A percentile compares a stretch with the other conserved stretches of the same genome.
Conservation (phyloP, 1,140 invertebrate genomes). For the Linepithema humile region DNA sequence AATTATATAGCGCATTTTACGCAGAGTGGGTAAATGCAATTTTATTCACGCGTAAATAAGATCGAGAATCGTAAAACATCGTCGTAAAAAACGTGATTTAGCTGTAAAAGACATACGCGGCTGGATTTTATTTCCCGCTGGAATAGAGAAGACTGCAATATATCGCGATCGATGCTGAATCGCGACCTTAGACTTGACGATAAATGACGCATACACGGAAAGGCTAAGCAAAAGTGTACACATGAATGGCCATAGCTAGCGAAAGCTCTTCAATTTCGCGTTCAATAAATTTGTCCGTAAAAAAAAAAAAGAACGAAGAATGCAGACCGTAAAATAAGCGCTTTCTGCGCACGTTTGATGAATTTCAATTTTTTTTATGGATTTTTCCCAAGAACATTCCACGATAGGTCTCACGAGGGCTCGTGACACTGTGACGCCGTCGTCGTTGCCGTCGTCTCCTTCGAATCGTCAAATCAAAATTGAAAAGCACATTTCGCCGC, state of each 20-base stretch:
- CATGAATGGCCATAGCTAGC: too few species aligned
- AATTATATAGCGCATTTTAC: conserved; percentile 19
- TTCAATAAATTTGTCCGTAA: conserved; percentile 65
- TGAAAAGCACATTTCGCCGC: conserved; percentile 39
- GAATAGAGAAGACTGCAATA: conserved; percentile 35
- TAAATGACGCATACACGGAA: conserved; percentile 40
- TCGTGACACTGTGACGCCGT: background rate
- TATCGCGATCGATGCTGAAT: conserved; percentile 26
- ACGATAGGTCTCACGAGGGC: conserved; percentile 17
- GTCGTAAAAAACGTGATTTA: conserved; percentile 4
- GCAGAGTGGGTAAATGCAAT: background rate
- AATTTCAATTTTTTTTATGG: conserved; percentile 71
- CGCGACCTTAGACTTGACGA: background rate
- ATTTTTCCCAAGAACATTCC: conserved; percentile 30
- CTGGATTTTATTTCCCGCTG: conserved; percentile 32
- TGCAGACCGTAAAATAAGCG: conserved; percentile 37
- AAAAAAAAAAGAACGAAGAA: conserved; percentile 27
- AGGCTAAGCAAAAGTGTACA: conserved; percentile 2
- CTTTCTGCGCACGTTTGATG: conserved; percentile 56
- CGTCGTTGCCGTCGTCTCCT: background rate
- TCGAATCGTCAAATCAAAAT: conserved; percentile 44
- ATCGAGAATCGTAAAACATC: background rate
- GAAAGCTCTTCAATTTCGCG: conserved; percentile 53
- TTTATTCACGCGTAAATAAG: conserved; percentile 27
- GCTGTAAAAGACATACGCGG: conserved; percentile 18